Conservation (phyloP, 1,140 invertebrate species). For the Drosophila kikkawai region DNA sequence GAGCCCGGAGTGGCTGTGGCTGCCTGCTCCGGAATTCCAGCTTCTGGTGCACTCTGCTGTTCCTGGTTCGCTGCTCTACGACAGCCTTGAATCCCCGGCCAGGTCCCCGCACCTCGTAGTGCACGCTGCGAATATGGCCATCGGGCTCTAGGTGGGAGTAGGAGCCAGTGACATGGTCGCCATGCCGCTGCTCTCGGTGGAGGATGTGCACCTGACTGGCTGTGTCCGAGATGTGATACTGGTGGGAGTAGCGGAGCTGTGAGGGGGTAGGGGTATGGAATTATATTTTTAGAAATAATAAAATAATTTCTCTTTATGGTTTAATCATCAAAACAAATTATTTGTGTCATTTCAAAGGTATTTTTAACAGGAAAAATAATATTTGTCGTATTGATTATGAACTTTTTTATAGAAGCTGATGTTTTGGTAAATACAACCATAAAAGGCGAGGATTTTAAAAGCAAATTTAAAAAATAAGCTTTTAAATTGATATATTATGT, state of each 20-base stretch:
- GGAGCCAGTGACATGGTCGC: conserved; percentile 84
- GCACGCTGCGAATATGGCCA: conserved; percentile 85
- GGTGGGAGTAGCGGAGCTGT: conserved; percentile 85
- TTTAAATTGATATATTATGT: not conserved
- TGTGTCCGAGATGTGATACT: conserved; percentile 85
- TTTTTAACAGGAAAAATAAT: conserved; percentile 10
- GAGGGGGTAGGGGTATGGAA: not conserved
- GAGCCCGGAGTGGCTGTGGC: conserved; percentile 18
- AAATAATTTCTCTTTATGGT: not conserved
- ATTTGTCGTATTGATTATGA: conserved; percentile 1
- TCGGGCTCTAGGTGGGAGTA: conserved; percentile 86
- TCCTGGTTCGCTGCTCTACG: conserved; percentile 82
- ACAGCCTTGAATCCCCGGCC: conserved; percentile 85
- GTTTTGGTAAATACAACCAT: not conserved
- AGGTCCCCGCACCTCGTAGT: conserved; percentile 85
- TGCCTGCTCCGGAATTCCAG: conserved; percentile 50
- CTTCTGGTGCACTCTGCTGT: conserved; percentile 60
- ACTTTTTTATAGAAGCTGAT: not conserved
- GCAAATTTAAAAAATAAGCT: not conserved
- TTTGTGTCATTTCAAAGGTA: conserved; percentile 8
- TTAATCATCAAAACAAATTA: conserved; percentile 1
- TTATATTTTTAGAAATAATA: not conserved
- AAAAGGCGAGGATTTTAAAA: not conserved
- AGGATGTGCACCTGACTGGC: conserved; percentile 84
- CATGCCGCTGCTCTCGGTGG: conserved; percentile 85